Conservation (phyloP, 2,797 vertebrate species). For the Pygocentrus nattereri region DNA sequence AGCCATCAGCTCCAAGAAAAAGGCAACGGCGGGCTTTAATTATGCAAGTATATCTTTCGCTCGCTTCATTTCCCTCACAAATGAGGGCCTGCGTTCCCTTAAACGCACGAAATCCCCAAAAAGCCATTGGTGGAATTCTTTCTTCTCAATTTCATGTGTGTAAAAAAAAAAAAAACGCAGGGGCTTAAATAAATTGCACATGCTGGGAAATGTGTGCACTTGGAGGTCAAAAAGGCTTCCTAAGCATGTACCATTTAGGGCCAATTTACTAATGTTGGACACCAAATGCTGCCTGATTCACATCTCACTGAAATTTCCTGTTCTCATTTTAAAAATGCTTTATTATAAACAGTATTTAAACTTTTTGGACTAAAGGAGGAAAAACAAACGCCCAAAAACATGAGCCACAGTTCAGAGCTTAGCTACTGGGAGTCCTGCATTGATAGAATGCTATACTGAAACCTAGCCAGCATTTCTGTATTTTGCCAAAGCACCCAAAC, state of each 20-base stretch:
- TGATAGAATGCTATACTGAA: neutral
- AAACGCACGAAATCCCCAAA: slow-evolving; percentile 37
- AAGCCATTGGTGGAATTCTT: slow-evolving; percentile 48
- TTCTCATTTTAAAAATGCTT: slow-evolving; percentile 29
- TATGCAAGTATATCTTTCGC: slow-evolving; percentile 43
- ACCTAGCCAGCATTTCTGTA: neutral
- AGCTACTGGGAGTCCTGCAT: neutral
- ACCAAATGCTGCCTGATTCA: slow-evolving; percentile 31
- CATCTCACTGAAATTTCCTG: slow-evolving; percentile 18
- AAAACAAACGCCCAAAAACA: slow-evolving; percentile 48
- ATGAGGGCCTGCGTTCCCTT: slow-evolving; percentile 30
- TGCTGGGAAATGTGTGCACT: slow-evolving; percentile 76
- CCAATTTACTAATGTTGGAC: slow-evolving; percentile 31
- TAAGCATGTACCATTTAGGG: slow-evolving; percentile 31
- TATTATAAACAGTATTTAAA: slow-evolving; percentile 38
- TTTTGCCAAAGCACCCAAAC: neutral
- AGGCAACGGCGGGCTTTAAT: slow-evolving; percentile 26
- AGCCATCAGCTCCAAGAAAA: slow-evolving; percentile 29
- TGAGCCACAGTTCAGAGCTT: slow-evolving; percentile 44
- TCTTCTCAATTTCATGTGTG: slow-evolving; percentile 35
- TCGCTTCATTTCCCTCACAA: slow-evolving; percentile 40
- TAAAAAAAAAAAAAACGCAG: neutral
- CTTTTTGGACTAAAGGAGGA: slow-evolving; percentile 16
- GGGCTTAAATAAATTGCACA: slow-evolving; percentile 78
- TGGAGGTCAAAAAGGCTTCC: slow-evolving; percentile 69